Conservation (phyloP, 2,797 vertebrate species). For the Helicolenus hilgendorfi region DNA sequence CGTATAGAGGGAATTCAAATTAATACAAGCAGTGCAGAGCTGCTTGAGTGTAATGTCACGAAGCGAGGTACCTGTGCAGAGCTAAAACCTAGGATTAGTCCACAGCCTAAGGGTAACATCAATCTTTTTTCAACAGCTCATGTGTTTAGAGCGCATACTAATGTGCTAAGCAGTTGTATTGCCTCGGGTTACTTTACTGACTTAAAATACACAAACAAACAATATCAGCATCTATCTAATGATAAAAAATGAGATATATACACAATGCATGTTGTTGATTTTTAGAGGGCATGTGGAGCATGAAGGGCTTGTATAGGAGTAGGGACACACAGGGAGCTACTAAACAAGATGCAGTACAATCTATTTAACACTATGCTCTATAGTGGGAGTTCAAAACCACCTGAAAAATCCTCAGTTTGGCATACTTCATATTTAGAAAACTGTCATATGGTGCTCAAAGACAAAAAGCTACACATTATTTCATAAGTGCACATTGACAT, state of each 20-base stretch:
- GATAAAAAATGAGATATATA: slow-evolving; percentile 16
- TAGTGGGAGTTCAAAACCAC: background rate
- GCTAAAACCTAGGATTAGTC: slow-evolving; percentile 47
- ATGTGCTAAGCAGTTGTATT: slow-evolving; percentile 60
- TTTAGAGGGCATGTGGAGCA: background rate
- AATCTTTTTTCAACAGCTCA: slow-evolving; percentile 49
- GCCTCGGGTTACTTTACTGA: slow-evolving; percentile 55
- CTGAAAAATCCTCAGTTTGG: background rate
- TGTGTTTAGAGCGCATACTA: slow-evolving; percentile 71
- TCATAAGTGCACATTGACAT: background rate
- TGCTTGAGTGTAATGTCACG: slow-evolving; percentile 53
- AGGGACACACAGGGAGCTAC: background rate
- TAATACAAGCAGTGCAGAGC: slow-evolving; percentile 8
- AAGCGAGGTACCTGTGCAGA: slow-evolving; percentile 65
- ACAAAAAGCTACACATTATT: background rate
- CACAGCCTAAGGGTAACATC: slow-evolving; percentile 61
- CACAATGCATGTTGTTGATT: background rate
- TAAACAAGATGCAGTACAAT: background rate
- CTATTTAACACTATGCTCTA: background rate
- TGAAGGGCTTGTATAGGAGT: background rate
- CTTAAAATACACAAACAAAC: slow-evolving; percentile 25
- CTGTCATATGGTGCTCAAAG: background rate
- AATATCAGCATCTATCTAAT: slow-evolving; percentile 12
- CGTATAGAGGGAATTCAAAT: slow-evolving; percentile 41
- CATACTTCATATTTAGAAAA: background rate